Base-by-base conservation (phyloP, 2,797 vertebrate genomes). In the Lacerta bilineata region DNA sequence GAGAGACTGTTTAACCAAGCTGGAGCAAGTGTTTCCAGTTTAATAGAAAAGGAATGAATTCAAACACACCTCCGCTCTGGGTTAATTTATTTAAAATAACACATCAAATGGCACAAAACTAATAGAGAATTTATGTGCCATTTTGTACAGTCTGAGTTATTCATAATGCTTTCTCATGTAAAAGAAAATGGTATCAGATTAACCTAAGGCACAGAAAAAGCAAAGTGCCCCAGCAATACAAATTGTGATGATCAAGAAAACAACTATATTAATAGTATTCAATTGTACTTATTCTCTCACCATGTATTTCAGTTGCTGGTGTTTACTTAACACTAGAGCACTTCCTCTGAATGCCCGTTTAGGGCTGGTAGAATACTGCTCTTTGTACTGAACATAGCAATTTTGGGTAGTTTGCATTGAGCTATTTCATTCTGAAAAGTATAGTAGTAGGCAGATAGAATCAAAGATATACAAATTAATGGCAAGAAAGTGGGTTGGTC, bases 51-150 rank as follows among this genome's bases (percentile, higher is more conserved):
- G 80, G 23, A 91, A 36, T 81, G 72, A 93, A 89, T 64, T 92
- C 55, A 80, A 88, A 93, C 87, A 80, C 89, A 92, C 88, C 85
- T 80, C 83, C 90, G 88, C 87, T 91, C 90, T 87, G 89, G 88
- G 91, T 90, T 94, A 91, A 95, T 94, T 93, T 96, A 94, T 76
- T 82, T 36, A 75, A 82, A 46, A 39, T 83, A 83, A 39, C 27
- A 50, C 15, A 88, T 1, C 55, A 74, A 75, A 80, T 2, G 10
- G n/a, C 69, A 80, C 59, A 76, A 80, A 88, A 75, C 41, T 29
- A 74, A 85, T 75, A 66, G 29, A 41, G 25, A 89, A 55, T 55
- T 39, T 33, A 81, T 27, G 59, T 93, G 93, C 91, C 80, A 85
- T 86, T 68, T 91, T 91, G 79, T 88, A 88, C 39, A 93, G 84